phyloP scores from a whole-genome alignment of 2,888 invertebrate species.

The Lepas anatifera region DNA sequence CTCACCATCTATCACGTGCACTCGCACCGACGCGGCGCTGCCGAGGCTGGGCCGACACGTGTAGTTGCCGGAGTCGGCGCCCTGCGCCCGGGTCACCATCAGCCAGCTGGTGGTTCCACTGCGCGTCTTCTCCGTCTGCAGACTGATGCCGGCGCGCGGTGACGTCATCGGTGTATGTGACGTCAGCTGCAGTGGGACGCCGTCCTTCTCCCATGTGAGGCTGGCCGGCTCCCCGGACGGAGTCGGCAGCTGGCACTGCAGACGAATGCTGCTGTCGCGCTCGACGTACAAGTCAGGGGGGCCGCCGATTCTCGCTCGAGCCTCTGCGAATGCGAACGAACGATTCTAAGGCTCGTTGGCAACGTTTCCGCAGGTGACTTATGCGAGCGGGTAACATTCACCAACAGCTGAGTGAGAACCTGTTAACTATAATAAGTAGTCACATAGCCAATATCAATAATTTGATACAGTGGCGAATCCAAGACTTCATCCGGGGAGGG shows the following conservation, averaged over 20 bases:
- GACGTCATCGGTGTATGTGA: background rate
- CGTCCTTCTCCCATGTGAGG: background rate
- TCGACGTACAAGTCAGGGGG: background rate
- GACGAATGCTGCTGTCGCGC: conserved; percentile 2
- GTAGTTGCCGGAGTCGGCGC: background rate
- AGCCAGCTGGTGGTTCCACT: background rate
- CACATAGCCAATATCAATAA: no score
- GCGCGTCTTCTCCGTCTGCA: background rate
- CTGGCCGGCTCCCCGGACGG: background rate
- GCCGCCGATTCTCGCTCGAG: background rate
- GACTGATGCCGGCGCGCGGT: background rate
- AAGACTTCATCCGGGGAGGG: no score
- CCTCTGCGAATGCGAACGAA: background rate
- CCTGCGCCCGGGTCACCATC: background rate
- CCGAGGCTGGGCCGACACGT: conserved; percentile 6
- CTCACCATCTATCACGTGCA: background rate
- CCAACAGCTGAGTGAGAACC: no score
- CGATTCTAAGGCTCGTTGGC: no score
- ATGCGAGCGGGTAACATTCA: no score
- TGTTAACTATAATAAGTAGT: no score
- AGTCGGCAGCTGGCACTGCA: background rate
- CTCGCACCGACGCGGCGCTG: background rate
- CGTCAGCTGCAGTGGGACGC: background rate
- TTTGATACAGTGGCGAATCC: no score
- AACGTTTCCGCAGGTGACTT: no score